A percentile compares a stretch with the other conserved stretches of the same genome.
Conservation (phyloP, 2,113 vertebrate genomes). For the Ovis canadensis region DNA sequence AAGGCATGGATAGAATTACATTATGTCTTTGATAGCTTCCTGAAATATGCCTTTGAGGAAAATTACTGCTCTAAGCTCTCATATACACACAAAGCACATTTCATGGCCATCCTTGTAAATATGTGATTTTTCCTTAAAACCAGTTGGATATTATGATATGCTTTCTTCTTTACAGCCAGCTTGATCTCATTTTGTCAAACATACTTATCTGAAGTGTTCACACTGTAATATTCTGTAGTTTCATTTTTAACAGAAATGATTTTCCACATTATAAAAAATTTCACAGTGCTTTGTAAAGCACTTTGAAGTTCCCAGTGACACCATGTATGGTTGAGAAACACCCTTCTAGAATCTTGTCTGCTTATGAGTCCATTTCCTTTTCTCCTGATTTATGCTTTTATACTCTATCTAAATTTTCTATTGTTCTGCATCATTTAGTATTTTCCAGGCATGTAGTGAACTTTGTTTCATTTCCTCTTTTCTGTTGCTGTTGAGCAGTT, state of each 20-base stretch:
- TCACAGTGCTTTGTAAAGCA: neutral
- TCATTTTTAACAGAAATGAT: neutral
- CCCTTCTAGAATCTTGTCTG: neutral
- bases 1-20: neutral
- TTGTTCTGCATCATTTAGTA: slow-evolving; percentile 31
- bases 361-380: neutral
- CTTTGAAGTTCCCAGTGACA: neutral
- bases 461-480: slow-evolving; percentile 9
- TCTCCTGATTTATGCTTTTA: neutral
- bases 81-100: neutral
- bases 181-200: neutral
- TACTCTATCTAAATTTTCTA: neutral
- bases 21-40: neutral
- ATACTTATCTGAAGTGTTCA: neutral
- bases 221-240: neutral
- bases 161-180: neutral
- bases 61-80: neutral
- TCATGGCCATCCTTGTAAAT: neutral
- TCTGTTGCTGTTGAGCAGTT: neutral
- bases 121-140: neutral
- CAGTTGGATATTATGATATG: neutral
- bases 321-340: neutral
- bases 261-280: neutral
- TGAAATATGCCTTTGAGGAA: neutral
- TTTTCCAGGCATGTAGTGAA: slow-evolving; percentile 13